Base-by-base conservation (phyloP, 2,888 invertebrate species). In the Periphyllus acericola region DNA sequence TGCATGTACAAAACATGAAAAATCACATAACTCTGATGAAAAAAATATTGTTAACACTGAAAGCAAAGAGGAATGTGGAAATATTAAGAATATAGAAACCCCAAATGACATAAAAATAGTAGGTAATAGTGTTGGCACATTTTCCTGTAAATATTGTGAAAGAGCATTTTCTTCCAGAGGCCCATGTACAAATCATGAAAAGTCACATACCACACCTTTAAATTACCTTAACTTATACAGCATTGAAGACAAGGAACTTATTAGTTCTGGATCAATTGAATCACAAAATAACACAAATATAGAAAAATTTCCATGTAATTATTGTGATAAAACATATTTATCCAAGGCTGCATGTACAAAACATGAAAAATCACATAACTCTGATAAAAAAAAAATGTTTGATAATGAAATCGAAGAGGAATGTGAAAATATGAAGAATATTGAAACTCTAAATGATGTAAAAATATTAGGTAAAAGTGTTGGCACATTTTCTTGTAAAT, bases 171-270 rank as follows among this genome's bases (percentile, higher is more conserved):
- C 36, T 34, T 34, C 34, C 3, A 34, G 25, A 21, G 74, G 74
- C 29, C 36, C 19, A 36, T 79, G 55, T 21, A 79, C 79, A 34
- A 79, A 79, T 34, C 79, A 79, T 79, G 79, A 79, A 34, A 79
- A 79, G 21, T 79, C 79, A 34, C 55, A 79, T 32, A 79, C 60
- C 11, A 3, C 46, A 14, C 14, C 46, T 46, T 46, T 46, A 46
- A 46, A 46, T 46, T 46, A 46, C 14, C 46, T 46, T 46, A 46
- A 46, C 46, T 14, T 46, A 46, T 46, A 46, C 11, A 46, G 11
- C 14, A 46, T 46, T 46, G 46, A 46, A 14, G 46, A 46, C 71
- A 71, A 71, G 14, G 21, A 36, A 74, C 32, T 36, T 46, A 14
- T 46, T 14, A 46, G 14, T 14, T 46, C 3, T 11, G 14, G 46